These are phyloP conservation scores for Drosophila rellima DNA, from an alignment of 2,888 invertebrate species.

Conservation along the genomic window DNA sequence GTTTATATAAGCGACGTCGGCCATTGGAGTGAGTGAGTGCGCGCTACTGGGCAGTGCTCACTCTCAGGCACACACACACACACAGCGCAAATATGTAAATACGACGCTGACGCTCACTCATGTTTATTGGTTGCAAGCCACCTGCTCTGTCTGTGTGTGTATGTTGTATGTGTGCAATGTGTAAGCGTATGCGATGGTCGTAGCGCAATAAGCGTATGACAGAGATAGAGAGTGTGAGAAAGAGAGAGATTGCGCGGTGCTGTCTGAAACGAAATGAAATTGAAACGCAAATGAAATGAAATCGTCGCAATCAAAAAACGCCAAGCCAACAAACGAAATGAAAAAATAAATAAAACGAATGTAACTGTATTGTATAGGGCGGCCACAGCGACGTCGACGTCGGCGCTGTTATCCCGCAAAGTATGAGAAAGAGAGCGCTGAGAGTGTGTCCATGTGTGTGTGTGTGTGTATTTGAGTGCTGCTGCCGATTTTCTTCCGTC, in stretches of 20 bases:
- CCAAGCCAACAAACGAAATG: slow-evolving; percentile 76
- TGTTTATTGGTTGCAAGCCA: slow-evolving; percentile 84
- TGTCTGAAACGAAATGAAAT: slow-evolving; percentile 79
- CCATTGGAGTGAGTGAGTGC: slow-evolving; percentile 65
- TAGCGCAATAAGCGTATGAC: slow-evolving; percentile 8
- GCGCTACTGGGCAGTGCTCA: slow-evolving; percentile 62
- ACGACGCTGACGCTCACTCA: slow-evolving; percentile 69
- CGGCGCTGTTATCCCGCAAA: slow-evolving; percentile 17
- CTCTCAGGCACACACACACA: slow-evolving; percentile 37
- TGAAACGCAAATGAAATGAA: slow-evolving; percentile 80
- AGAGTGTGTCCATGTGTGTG: slow-evolving; percentile 24
- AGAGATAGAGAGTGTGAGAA: slow-evolving; percentile 17
- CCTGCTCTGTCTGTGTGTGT: slow-evolving; percentile 71
- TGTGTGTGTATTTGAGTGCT: slow-evolving; percentile 17
- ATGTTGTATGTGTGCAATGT: slow-evolving; percentile 43
- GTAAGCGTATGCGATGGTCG: slow-evolving; percentile 47
- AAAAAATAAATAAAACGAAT: slow-evolving; percentile 81
- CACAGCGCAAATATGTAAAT: slow-evolving; percentile 73
- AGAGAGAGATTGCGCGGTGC: background rate
- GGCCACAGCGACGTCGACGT: slow-evolving; percentile 43
- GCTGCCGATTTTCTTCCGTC: slow-evolving; percentile 63
- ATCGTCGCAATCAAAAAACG: slow-evolving; percentile 67
- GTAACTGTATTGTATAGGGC: slow-evolving; percentile 52
- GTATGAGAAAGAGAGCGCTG: slow-evolving; percentile 52
- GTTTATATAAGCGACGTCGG: slow-evolving; percentile 75